Evolutionary conservation across 2,888 invertebrate species (phyloP).

Genomic region (Drosophila rubida): DNA sequence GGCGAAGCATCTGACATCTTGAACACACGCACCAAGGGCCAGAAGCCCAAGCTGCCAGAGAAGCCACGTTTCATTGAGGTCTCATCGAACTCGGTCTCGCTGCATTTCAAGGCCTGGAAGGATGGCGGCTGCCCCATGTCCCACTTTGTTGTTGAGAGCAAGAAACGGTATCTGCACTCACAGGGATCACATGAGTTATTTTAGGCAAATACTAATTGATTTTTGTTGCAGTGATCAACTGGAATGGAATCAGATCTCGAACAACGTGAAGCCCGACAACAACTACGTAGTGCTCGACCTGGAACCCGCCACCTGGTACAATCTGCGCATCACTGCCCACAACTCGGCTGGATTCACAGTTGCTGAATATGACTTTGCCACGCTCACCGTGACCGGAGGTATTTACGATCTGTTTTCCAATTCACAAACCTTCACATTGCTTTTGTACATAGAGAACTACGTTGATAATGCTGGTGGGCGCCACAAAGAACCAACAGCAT

Average conservation of each 20-base stretch:
- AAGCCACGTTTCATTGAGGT: slow-evolving; percentile 96
- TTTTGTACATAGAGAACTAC: slow-evolving; percentile 84
- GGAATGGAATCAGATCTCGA: slow-evolving; percentile 97
- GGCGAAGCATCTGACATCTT: slow-evolving; percentile 95
- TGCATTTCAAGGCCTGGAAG: slow-evolving; percentile 96
- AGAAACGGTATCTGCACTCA: slow-evolving; percentile 90
- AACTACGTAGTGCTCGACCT: slow-evolving; percentile 96
- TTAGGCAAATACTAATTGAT: background rate
- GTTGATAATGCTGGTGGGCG: slow-evolving; percentile 56
- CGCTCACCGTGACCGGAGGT: slow-evolving; percentile 97
- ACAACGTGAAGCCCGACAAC: slow-evolving; percentile 95
- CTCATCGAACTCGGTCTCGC: slow-evolving; percentile 95
- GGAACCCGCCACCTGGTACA: slow-evolving; percentile 97
- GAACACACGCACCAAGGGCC: slow-evolving; percentile 95
- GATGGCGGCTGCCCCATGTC: slow-evolving; percentile 98
- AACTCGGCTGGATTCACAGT: slow-evolving; percentile 98
- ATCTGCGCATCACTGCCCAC: slow-evolving; percentile 95
- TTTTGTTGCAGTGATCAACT: slow-evolving; percentile 88
- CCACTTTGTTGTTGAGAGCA: slow-evolving; percentile 97
- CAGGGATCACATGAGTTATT: background rate
- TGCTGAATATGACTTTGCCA: slow-evolving; percentile 97
- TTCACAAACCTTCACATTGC: slow-evolving; percentile 76
- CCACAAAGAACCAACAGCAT: slow-evolving; percentile 40
- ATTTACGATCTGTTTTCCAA: slow-evolving; percentile 85
- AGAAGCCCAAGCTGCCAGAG: slow-evolving; percentile 96